phyloP scores from a whole-genome alignment of 2,888 invertebrate species.

The Stenodema calcarata region DNA sequence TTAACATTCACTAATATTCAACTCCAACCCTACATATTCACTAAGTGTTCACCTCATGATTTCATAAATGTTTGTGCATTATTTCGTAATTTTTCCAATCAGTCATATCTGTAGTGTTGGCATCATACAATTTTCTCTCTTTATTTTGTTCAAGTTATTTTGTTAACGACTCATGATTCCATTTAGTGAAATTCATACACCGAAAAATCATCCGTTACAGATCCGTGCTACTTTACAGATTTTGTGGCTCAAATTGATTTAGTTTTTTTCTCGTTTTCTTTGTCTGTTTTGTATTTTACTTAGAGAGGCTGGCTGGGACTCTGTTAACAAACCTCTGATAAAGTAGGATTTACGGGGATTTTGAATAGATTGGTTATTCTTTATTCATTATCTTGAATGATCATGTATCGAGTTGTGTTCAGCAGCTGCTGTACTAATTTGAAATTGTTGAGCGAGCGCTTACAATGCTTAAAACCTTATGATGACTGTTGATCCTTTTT shows the following conservation, averaged over 20 bases:
- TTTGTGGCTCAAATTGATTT: background rate
- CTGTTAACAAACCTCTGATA: too few relatives aligned
- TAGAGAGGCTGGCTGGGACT: background rate
- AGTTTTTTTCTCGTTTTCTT: background rate
- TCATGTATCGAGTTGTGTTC: too few relatives aligned
- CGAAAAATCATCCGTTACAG: background rate
- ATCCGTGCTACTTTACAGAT: background rate
- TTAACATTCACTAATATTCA: background rate
- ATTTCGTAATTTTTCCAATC: background rate
- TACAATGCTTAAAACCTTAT: too few relatives aligned
- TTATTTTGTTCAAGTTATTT: background rate
- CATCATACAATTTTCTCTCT: background rate
- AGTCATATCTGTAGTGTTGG: background rate
- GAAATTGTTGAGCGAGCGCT: too few relatives aligned
- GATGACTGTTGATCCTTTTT: too few relatives aligned
- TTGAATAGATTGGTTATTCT: too few relatives aligned
- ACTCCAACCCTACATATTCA: background rate
- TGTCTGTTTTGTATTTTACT: background rate
- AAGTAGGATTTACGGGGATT: too few relatives aligned
- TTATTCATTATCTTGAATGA: too few relatives aligned
- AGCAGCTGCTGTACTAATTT: too few relatives aligned
- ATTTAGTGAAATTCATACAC: background rate
- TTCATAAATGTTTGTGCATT: background rate
- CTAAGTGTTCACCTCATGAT: background rate
- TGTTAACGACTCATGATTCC: background rate